Evolutionary conservation across 2,113 vertebrate genomes (phyloP), one percentile per base, ranked within the genome.

Genomic region (Protobothrops mucrosquamatus): DNA sequence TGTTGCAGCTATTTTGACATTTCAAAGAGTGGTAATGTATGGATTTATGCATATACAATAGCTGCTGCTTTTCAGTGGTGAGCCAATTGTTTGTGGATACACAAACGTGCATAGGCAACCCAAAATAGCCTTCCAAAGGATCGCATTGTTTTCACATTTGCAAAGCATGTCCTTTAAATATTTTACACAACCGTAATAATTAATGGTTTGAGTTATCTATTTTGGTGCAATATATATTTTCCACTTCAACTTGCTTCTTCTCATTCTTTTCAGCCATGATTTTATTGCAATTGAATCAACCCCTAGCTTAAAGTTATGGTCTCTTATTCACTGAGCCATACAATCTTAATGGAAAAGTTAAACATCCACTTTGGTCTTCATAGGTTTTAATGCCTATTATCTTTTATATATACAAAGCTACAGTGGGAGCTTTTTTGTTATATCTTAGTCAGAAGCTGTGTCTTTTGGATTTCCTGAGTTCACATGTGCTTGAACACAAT

Each of bases 401-500:
- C 6, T 56, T 57, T 15, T 39, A 11, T 22, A 54, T 51, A 43
- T 48, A 20, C 29, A 89, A 88, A 54, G 34, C 29, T 54, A 39
- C 55, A 22, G 26, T 39, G 57, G 46, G 46, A 64, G 22, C 61
- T 4, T 18, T 86, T 87, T 59, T 91, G 48, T 94, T 93, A 90
- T 61, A 20, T 92, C 59, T 69, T 86, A 23, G 23, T 92, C 93
- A 59, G 29, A 57, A 94, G 18, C 9, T 2, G 0, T 0, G 89
- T 91, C 1, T 0, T 86, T 93, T 93, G 4, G 0, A 15, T 91
- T 91, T 94, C 85, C 89, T 91, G 92, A 89, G 91, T 92, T 89
- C 34, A 26, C 57, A 88, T 43, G 91, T 74, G 92, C 92, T 51
- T 64, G 85, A 54, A 2, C 48, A 93, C 92, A 96, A 91, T 91